Evolutionary conservation across 1,140 invertebrate species (phyloP).

Genomic region (Drosophila ogumai): DNA sequence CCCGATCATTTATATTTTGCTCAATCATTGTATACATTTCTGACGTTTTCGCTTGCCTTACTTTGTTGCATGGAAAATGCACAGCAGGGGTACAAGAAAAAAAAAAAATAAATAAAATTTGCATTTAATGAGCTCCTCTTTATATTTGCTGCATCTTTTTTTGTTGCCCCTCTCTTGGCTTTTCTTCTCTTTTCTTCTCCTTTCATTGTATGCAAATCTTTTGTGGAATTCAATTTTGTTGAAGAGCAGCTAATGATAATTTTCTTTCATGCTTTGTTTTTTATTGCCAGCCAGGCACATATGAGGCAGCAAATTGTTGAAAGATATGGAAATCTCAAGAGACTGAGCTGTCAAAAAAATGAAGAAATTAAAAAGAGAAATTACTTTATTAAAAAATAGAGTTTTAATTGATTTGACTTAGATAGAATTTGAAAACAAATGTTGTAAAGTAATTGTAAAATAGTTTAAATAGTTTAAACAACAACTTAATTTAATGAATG

Average conservation of each 20-base stretch:
- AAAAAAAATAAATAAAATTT: conserved; percentile 50
- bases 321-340: conserved; percentile 31
- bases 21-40: conserved; percentile 41
- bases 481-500: neutral
- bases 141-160: conserved; percentile 20
- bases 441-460: neutral
- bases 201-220: conserved; percentile 75
- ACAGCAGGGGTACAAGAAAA: neutral
- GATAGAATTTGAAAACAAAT: neutral
- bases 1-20: conserved; percentile 62
- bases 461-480: rapidly evolving
- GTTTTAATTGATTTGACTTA: conserved; percentile 6
- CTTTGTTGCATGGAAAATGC: conserved; percentile 41
- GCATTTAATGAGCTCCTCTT: conserved; percentile 70
- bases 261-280: conserved; percentile 30
- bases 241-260: conserved; percentile 67
- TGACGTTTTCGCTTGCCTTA: conserved; percentile 10
- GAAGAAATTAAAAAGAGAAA: conserved; percentile 39
- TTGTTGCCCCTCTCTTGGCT: neutral
- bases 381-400: conserved; percentile 18
- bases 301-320: conserved; percentile 51
- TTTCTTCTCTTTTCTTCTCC: neutral
- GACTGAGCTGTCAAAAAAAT: conserved; percentile 41
- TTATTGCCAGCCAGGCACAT: conserved; percentile 26
- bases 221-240: conserved; percentile 66